Evolutionary conservation across 2,888 invertebrate species (phyloP).

Genomic region (Leucoma salicis): DNA sequence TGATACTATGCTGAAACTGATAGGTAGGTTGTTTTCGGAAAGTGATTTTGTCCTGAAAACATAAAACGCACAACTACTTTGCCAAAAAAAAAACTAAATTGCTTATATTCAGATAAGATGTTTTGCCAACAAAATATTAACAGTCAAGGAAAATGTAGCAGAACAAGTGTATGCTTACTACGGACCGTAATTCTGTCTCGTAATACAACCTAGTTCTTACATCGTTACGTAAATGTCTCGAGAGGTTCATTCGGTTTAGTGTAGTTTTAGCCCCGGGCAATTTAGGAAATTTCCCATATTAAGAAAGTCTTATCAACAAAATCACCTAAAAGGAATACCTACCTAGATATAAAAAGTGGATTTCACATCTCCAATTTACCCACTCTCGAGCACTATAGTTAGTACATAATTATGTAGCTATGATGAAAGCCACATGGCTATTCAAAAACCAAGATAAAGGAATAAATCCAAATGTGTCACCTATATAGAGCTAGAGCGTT

Average conservation of each 20-base stretch:
- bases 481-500: too few relatives aligned
- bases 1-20: too few relatives aligned
- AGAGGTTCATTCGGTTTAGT: slow-evolving; percentile 12
- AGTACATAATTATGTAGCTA: slow-evolving; percentile 22
- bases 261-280: slow-evolving; percentile 19
- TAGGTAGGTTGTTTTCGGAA: too few relatives aligned
- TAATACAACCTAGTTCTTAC: slow-evolving; percentile 10
- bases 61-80: too few relatives aligned
- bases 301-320: slow-evolving; percentile 32
- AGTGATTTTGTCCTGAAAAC: too few relatives aligned
- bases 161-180: not conserved
- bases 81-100: too few relatives aligned
- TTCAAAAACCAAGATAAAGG: too few relatives aligned
- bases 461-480: too few relatives aligned
- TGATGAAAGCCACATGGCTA: slow-evolving; percentile 34
- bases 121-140: too few relatives aligned
- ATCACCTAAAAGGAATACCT: slow-evolving; percentile 21
- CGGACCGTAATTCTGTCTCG: not conserved
- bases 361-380: slow-evolving; percentile 46
- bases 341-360: slow-evolving; percentile 24
- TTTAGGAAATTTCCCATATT: slow-evolving; percentile 23
- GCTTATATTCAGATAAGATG: too few relatives aligned
- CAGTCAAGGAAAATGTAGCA: too few relatives aligned
- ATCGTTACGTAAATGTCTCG: slow-evolving; percentile 10
- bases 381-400: slow-evolving; percentile 30